A percentile compares a stretch with the other conserved stretches of the same genome.
Conservation (phyloP, 2,888 invertebrate genomes). For the Nephrotoma guestfalica region DNA sequence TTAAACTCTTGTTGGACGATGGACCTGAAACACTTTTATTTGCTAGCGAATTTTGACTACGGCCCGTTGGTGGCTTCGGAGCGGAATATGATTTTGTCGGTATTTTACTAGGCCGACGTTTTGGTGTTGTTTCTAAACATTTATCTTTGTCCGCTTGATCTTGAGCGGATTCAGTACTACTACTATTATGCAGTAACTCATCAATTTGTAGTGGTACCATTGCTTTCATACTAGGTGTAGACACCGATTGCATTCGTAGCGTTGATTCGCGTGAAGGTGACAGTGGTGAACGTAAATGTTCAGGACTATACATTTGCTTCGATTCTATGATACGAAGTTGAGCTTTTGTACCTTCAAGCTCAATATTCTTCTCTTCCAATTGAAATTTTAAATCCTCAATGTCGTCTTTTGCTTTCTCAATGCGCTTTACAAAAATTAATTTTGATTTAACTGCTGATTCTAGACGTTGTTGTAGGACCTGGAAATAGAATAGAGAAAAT, state of each 20-base stretch:
- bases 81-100: conserved; percentile 46
- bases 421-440: conserved; percentile 44
- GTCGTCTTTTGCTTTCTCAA: conserved; percentile 61
- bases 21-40: conserved; percentile 12
- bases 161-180: conserved; percentile 50
- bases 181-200: conserved; percentile 36
- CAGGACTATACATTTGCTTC: conserved; percentile 17
- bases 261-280: conserved; percentile 23
- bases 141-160: conserved; percentile 35
- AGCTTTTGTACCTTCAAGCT: conserved; percentile 68
- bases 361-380: conserved; percentile 69
- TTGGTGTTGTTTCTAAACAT: conserved; percentile 14
- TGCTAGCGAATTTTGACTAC: conserved; percentile 16
- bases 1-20: conserved; percentile 27
- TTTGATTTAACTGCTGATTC: conserved; percentile 53
- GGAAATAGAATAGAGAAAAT: conserved; percentile 21
- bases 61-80: conserved; percentile 42
- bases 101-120: conserved; percentile 49
- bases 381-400: conserved; percentile 72
- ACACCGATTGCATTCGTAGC: conserved; percentile 26
- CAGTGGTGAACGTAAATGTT: conserved; percentile 24
- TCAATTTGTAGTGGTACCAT: conserved; percentile 40
- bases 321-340: conserved; percentile 58
- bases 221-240: conserved; percentile 42
- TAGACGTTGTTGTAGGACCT: conserved; percentile 59